Conservation (phyloP, 2,888 invertebrate genomes). For the Erebia epiphron region DNA sequence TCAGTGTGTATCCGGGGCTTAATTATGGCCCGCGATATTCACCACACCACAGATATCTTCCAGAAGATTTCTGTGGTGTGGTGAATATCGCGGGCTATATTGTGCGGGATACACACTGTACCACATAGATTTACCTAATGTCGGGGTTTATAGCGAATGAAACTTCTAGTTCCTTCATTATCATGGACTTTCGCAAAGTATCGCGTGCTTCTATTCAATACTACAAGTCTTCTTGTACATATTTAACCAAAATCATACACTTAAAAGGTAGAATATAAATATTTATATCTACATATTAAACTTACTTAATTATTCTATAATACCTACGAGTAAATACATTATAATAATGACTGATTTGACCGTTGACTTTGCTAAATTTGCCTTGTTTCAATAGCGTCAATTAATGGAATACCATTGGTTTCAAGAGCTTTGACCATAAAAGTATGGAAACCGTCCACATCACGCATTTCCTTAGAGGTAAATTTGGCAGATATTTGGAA, state of each 20-base stretch:
- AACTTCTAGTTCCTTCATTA: too few relatives aligned
- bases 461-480: slow-evolving; percentile 92
- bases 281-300: neutral
- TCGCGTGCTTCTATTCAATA: too few relatives aligned
- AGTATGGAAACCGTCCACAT: slow-evolving; percentile 94
- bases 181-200: too few relatives aligned
- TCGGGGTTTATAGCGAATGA: too few relatives aligned
- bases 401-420: slow-evolving; percentile 61
- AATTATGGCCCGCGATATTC: too few relatives aligned
- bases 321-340: neutral
- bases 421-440: slow-evolving; percentile 85
- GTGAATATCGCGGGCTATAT: too few relatives aligned
- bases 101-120: too few relatives aligned
- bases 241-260: neutral
- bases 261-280: neutral
- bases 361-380: slow-evolving; percentile 48
- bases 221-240: too few relatives aligned
- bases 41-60: too few relatives aligned
- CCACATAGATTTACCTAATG: too few relatives aligned
- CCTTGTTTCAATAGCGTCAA: slow-evolving; percentile 57
- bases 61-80: too few relatives aligned
- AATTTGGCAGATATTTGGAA: slow-evolving; percentile 94
- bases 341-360: neutral
- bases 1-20: too few relatives aligned
- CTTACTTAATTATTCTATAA: neutral